Base-by-base conservation (phyloP, 2,113 vertebrate genomes). In the Entelurus aequoreus region DNA sequence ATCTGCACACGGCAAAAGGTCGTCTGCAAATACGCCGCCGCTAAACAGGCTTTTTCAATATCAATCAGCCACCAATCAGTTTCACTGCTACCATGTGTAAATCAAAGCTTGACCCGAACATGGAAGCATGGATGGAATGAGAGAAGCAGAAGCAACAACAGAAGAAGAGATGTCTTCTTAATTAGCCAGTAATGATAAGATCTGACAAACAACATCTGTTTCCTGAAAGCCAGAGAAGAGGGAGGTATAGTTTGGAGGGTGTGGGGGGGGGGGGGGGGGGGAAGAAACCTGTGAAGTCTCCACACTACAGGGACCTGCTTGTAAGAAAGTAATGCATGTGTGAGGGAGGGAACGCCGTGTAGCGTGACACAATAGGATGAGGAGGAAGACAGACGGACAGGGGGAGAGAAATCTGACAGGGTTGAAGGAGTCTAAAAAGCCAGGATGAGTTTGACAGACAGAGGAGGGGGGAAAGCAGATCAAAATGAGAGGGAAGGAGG, bases 121-220 rank as follows among this genome's bases (percentile, higher is more conserved):
- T 73, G 60, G 82, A 85, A 86, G 76, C 85, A 85, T 80, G 80
- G 82, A 67, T 54, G 65, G 77, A 80, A 84, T 71, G 78, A 86
- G 79, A 80, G 84, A 66, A 85, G 83, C 73, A 72, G 74, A 69
- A 78, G 72, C 72, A 91, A 86, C 79, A 88, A 86, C 87, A 87
- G 73, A 68, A 84, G 86, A 81, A 84, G 68, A 85, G 78, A 89
- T 88, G 84, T 79, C 87, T 85, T 78, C 80, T 91, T 90, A 92
- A 92, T 90, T 90, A 74, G 82, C 77, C 84, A 91, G 88, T 91
- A 91, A 91, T 90, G 89, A 91, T 91, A 88, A 87, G 88, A 91
- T 91, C 88, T 90, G 91, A 92, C 90, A 92, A 90, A 92, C 90
- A 92, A 91, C 88, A 91, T 89, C 89, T 91, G 89, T 89, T 90